phyloP scores from a whole-genome alignment of 2,888 invertebrate genomes.

The Carterocephalus palaemon region DNA sequence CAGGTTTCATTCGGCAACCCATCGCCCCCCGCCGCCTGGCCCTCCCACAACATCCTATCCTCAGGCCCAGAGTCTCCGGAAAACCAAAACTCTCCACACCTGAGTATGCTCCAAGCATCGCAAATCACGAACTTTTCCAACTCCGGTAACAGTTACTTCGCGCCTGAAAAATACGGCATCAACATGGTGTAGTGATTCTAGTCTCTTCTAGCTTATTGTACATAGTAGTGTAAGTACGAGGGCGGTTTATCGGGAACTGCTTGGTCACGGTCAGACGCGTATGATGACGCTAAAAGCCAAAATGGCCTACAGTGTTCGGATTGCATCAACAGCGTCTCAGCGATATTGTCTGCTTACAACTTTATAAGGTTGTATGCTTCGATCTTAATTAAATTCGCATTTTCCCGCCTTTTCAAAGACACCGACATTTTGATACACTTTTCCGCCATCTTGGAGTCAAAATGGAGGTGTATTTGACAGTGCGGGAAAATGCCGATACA shows the following conservation, averaged over 20 bases:
- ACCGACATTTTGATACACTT: constrained; percentile 18
- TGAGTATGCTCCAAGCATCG: constrained; percentile 73
- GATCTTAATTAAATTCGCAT: constrained; percentile 31
- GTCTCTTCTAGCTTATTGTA: constrained; percentile 34
- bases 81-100: constrained; percentile 67
- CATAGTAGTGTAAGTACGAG: constrained; percentile 36
- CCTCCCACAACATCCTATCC: constrained; percentile 68
- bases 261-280: constrained; percentile 3
- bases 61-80: constrained; percentile 71
- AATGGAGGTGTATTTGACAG: constrained; percentile 22
- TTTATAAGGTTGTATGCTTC: constrained; percentile 7
- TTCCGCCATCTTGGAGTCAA: constrained; percentile 6
- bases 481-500: constrained; percentile 38
- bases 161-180: constrained; percentile 75
- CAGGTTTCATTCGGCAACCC: constrained; percentile 75
- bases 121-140: constrained; percentile 76
- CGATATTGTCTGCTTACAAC: too few species aligned
- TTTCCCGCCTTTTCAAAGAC: constrained; percentile 36
- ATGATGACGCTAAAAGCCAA: too few species aligned
- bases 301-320: too few species aligned
- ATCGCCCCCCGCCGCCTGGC: constrained; percentile 68
- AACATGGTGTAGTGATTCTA: constrained; percentile 76
- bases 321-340: too few species aligned
- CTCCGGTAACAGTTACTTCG: constrained; percentile 72
- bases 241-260: constrained; percentile 24